Percentiles rank a stretch among this genome's conserved stretches.
These are phyloP conservation scores for Hofmannophila pseudospretella DNA, from an alignment of 2,888 invertebrate genomes.

Conservation along the genomic window DNA sequence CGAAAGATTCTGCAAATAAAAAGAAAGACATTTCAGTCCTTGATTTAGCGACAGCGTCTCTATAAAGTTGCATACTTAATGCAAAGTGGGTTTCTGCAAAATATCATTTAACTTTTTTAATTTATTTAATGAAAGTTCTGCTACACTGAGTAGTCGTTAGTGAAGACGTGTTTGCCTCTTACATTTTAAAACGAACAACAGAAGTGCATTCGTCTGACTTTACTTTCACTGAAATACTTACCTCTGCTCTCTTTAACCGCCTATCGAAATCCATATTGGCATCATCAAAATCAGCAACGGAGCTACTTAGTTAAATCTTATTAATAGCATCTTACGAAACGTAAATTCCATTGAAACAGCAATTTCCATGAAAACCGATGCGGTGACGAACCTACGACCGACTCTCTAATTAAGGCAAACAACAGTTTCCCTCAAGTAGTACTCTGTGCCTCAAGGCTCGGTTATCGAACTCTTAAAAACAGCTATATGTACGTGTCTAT, in stretches of 20 bases:
- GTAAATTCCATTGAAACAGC: slow-evolving; percentile 58
- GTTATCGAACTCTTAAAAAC: slow-evolving; percentile 58
- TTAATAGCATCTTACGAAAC: slow-evolving; percentile 20
- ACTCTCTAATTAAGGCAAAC: slow-evolving; percentile 51
- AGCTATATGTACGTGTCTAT: slow-evolving; percentile 33
- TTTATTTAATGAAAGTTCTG: slow-evolving; percentile 31
- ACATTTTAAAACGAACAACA: slow-evolving; percentile 5
- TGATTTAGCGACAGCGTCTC: slow-evolving; percentile 28
- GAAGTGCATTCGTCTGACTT: slow-evolving; percentile 1
- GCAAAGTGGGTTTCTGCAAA: slow-evolving; percentile 28
- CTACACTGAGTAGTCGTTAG: background rate
- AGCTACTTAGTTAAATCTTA: slow-evolving; percentile 5
- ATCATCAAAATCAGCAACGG: background rate
- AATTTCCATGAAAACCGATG: slow-evolving; percentile 53
- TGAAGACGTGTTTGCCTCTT: background rate
- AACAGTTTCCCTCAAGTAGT: too few species aligned
- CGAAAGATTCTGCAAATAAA: too few species aligned
- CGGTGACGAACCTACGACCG: slow-evolving; percentile 33
- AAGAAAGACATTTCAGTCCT: slow-evolving; percentile 29
- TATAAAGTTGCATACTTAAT: slow-evolving; percentile 39
- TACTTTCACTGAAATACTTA: slow-evolving; percentile 1
- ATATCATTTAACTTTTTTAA: slow-evolving; percentile 41
- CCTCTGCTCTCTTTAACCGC: background rate
- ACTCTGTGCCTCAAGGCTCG: slow-evolving; percentile 54
- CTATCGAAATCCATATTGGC: background rate